A percentile compares a stretch with the other conserved stretches of the same genome.
phyloP scores from a whole-genome alignment of 2,888 invertebrate species.

The Coecobrya sp. region DNA sequence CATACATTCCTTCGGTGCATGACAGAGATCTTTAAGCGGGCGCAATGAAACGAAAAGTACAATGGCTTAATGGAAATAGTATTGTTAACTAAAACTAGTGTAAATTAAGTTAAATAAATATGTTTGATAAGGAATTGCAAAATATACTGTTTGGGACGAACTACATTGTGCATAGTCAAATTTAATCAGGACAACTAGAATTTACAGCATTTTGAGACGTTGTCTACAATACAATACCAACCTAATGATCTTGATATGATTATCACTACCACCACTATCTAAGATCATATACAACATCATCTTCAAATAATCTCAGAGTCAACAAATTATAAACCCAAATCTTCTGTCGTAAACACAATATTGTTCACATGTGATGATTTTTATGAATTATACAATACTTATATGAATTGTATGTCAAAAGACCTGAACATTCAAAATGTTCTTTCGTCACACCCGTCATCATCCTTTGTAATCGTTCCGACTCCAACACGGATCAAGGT shows the following conservation, averaged over 20 bases:
- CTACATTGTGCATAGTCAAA: no score
- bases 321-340: constrained; percentile 7
- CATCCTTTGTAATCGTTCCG: constrained; percentile 68
- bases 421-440: constrained; percentile 39
- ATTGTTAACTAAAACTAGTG: no score
- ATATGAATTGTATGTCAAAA: neutral
- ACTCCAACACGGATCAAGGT: constrained; percentile 70
- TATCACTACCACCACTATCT: constrained; percentile 8
- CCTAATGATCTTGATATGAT: constrained; percentile 67
- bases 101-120: no score
- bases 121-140: no score
- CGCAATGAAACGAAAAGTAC: no score
- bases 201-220: neutral
- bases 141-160: no score
- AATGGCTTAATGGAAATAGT: no score
- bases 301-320: constrained; percentile 40
- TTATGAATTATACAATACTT: neutral
- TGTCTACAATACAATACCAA: constrained; percentile 14
- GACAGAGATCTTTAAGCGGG: no score
- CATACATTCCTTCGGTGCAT: no score
- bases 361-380: neutral
- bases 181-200: neutral
- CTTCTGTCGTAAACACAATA: neutral
- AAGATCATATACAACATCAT: constrained; percentile 24
- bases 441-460: constrained; percentile 76